Percentiles rank a stretch among this genome's conserved stretches.
Evolutionary conservation across 1,140 invertebrate species (phyloP).

Genomic region (Chymomyza costata): DNA sequence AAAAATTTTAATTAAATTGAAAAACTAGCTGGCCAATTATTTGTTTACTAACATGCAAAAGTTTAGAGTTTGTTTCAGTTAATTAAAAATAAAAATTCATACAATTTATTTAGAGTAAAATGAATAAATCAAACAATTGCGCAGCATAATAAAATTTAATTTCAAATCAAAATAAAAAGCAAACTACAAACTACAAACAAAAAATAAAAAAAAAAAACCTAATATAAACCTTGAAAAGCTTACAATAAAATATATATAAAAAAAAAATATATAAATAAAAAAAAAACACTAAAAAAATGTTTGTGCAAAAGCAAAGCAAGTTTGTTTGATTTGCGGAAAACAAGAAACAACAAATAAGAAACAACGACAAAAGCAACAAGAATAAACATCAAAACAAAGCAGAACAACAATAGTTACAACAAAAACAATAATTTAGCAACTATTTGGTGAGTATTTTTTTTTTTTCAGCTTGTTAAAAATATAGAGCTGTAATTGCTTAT

Average conservation of each 20-base stretch:
- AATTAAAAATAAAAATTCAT: too few relatives aligned
- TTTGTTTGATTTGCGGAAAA: slow-evolving; percentile 62
- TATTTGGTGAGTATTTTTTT: slow-evolving; percentile 45
- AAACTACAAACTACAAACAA: slow-evolving; percentile 10
- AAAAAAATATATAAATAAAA: slow-evolving; percentile 18
- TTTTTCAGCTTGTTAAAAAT: too few relatives aligned
- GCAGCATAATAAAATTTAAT: slow-evolving; percentile 14
- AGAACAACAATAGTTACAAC: neutral
- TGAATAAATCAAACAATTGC: too few relatives aligned
- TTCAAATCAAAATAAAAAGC: slow-evolving; percentile 17
- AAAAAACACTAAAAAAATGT: slow-evolving; percentile 17
- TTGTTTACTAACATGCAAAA: too few relatives aligned
- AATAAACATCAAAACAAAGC: slow-evolving; percentile 16
- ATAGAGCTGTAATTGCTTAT: too few relatives aligned
- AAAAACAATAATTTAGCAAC: slow-evolving; percentile 12
- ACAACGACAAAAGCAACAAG: slow-evolving; percentile 5
- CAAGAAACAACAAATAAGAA: neutral
- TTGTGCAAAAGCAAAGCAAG: slow-evolving; percentile 16
- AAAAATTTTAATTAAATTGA: too few relatives aligned
- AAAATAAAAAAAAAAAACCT: slow-evolving; percentile 17
- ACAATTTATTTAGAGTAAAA: too few relatives aligned
- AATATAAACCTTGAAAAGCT: slow-evolving; percentile 32
- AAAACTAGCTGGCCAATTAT: too few relatives aligned
- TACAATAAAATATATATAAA: too few relatives aligned
- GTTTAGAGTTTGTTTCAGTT: too few relatives aligned